phyloP scores from a whole-genome alignment of 1,140 invertebrate genomes.

The Eufriesea mexicana region DNA sequence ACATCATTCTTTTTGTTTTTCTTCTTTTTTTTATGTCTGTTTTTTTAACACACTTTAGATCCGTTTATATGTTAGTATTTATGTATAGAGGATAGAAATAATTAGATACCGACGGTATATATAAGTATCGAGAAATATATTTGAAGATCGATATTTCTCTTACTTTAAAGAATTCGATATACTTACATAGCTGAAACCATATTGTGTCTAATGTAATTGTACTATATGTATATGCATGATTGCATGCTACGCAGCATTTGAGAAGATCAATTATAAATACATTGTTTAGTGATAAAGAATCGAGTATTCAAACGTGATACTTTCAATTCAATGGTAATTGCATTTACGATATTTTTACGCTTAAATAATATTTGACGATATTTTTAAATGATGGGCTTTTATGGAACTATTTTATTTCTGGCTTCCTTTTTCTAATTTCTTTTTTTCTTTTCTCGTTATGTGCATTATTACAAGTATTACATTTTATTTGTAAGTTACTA shows the following conservation, averaged over 20 bases:
- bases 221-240: too few species aligned
- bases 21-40: background rate
- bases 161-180: background rate
- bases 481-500: background rate
- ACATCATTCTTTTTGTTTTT: background rate
- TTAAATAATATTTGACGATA: background rate
- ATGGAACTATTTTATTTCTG: constrained; percentile 4
- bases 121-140: background rate
- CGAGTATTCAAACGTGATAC: too few species aligned
- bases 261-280: too few species aligned
- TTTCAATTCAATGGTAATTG: background rate
- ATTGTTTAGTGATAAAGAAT: too few species aligned
- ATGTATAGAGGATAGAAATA: background rate
- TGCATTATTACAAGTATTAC: background rate
- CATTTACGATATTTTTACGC: background rate
- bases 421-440: background rate
- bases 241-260: too few species aligned
- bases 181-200: background rate
- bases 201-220: background rate
- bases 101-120: background rate
- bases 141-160: background rate
- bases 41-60: background rate
- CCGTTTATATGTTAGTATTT: background rate
- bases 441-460: background rate
- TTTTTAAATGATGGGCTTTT: constrained; percentile 2